phyloP scores from a whole-genome alignment of 2,797 vertebrate species.

The Aldrovandia affinis region DNA sequence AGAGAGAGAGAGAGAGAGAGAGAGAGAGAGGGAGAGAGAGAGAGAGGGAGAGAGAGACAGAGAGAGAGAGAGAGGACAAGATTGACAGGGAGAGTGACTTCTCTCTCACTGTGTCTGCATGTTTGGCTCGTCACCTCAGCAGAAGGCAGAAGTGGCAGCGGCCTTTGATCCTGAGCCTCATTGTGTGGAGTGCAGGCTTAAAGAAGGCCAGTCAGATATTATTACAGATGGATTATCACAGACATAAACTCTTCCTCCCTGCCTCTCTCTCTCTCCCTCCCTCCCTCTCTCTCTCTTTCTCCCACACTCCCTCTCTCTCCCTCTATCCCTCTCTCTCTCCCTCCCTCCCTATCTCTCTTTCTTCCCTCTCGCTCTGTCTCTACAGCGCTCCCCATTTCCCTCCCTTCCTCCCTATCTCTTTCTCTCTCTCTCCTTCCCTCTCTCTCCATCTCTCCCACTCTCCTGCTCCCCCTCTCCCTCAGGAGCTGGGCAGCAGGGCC shows the following conservation, averaged over 20 bases:
- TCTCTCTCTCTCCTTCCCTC: neutral
- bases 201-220: neutral
- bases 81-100: neutral
- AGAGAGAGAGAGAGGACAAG: neutral
- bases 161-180: conserved; percentile 23
- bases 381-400: neutral
- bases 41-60: neutral
- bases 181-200: neutral
- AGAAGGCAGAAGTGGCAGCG: conserved; percentile 17
- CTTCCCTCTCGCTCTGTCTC: neutral
- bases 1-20: neutral
- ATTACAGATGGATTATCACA: conserved; percentile 27
- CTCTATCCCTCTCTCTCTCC: neutral
- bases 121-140: conserved; percentile 11
- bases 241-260: neutral
- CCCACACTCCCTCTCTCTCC: neutral
- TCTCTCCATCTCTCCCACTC: neutral
- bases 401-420: neutral
- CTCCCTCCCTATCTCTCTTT: neutral
- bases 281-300: neutral
- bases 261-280: neutral
- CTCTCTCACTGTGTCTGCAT: neutral
- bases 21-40: neutral
- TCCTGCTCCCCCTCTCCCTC: neutral
- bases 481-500: neutral